Conservation (phyloP, 1,140 invertebrate genomes). For the Brachionus rubens region DNA sequence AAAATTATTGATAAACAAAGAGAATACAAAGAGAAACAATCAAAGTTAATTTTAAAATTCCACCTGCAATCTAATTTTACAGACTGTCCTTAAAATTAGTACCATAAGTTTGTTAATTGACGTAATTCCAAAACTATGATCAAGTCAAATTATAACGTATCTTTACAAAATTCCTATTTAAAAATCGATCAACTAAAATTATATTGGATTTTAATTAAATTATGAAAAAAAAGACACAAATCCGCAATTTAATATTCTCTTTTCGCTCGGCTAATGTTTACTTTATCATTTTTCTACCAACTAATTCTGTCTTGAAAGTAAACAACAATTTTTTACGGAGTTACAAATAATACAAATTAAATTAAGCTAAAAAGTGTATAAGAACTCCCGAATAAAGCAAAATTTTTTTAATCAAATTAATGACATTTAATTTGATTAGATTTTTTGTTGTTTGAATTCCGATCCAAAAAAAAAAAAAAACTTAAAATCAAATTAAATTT, state of each 20-base stretch:
- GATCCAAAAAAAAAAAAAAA: neutral
- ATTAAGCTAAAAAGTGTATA: neutral
- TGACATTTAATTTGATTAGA: constrained; percentile 18
- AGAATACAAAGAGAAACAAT: neutral
- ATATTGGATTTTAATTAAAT: constrained; percentile 24
- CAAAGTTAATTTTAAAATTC: neutral
- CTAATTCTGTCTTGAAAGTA: constrained; percentile 13
- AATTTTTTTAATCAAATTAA: constrained; percentile 24
- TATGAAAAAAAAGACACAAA: constrained; percentile 22
- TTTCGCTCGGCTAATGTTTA: neutral
- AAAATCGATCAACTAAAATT: neutral
- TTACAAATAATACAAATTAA: neutral
- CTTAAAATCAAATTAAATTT: constrained; percentile 15
- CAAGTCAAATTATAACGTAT: no score
- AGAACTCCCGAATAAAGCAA: neutral
- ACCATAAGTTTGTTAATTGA: neutral
- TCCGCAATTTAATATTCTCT: constrained; percentile 15
- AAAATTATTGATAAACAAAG: constrained; percentile 6
- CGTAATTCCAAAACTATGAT: neutral
- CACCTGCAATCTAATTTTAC: constrained; percentile 2
- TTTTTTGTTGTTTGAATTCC: neutral
- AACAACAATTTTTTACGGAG: neutral
- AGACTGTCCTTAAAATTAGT: constrained; percentile 29
- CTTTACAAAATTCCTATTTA: no score
- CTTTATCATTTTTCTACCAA: constrained; percentile 9